Conservation (phyloP, 2,888 invertebrate genomes). For the Callimorpha dominula region DNA sequence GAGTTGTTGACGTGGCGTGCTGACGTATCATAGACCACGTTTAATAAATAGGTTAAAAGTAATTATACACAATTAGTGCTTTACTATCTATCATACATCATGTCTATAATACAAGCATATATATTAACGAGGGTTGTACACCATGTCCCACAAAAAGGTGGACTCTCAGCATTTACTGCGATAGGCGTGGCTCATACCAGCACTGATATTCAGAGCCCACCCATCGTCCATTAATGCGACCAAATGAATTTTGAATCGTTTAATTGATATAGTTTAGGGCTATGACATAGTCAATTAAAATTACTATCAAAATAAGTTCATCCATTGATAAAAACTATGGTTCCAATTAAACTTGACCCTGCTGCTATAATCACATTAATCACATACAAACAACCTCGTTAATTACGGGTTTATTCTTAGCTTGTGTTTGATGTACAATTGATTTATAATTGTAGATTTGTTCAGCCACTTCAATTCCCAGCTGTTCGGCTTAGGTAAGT, state of each 20-base stretch:
- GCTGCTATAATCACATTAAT: not conserved
- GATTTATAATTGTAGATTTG: conserved; percentile 14
- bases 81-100: too few species aligned
- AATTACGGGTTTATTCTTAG: not conserved
- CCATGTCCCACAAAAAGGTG: too few species aligned
- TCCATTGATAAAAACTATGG: conserved; percentile 1
- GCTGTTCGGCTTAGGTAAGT: not conserved
- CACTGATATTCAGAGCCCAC: too few species aligned
- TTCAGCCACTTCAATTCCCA: not conserved
- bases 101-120: too few species aligned
- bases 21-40: too few species aligned
- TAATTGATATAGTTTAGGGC: not conserved
- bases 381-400: not conserved
- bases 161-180: too few species aligned
- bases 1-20: too few species aligned
- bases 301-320: conserved; percentile 26
- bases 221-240: not conserved
- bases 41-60: too few species aligned
- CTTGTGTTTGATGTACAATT: not conserved
- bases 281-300: not conserved
- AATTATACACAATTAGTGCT: too few species aligned
- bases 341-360: not conserved
- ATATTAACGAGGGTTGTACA: too few species aligned
- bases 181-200: too few species aligned
- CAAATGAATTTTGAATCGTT: not conserved